These are phyloP conservation scores for Tarsius wallacei DNA, from an alignment of 2,797 vertebrate genomes.

Conservation along the genomic window DNA sequence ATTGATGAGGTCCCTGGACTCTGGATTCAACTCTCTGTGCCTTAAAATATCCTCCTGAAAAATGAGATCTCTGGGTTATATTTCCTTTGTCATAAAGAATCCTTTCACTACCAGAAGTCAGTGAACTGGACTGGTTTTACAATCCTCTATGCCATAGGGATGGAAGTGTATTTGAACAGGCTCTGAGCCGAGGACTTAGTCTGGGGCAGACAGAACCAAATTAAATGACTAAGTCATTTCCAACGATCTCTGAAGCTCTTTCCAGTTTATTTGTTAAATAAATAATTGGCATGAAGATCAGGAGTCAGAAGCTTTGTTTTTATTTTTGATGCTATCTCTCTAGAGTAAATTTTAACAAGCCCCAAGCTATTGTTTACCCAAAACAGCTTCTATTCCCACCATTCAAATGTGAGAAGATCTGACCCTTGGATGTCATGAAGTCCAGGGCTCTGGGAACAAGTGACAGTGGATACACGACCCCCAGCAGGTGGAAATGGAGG, in stretches of 20 bases:
- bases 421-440: background rate
- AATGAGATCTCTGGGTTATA: background rate
- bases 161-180: background rate
- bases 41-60: background rate
- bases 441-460: background rate
- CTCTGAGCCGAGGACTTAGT: background rate
- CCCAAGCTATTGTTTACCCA: background rate
- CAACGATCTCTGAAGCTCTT: background rate
- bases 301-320: background rate
- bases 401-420: too few relatives aligned
- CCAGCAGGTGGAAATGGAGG: background rate
- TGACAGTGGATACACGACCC: background rate
- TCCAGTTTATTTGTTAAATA: background rate
- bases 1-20: background rate
- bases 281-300: background rate
- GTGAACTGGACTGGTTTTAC: background rate
- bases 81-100: background rate
- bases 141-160: too few relatives aligned
- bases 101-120: background rate
- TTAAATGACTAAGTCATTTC: background rate
- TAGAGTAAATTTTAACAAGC: background rate
- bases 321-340: background rate
- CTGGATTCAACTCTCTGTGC: background rate
- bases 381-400: background rate
- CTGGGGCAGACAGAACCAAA: too few relatives aligned